Evolutionary conservation across 2,888 invertebrate species (phyloP).

Genomic region (Mesoligia furuncula): DNA sequence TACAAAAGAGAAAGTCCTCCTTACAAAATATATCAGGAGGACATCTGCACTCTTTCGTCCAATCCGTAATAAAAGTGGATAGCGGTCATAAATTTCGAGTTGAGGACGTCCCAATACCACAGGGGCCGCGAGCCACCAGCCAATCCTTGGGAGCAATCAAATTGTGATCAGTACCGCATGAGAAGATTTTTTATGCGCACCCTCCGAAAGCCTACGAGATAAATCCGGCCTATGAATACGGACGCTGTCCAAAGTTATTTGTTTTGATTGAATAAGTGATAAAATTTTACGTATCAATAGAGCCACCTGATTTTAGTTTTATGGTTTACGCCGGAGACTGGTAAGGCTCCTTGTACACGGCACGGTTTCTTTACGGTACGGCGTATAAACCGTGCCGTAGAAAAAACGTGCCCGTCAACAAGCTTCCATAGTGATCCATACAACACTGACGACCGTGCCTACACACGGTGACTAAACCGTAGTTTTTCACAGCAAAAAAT

Average conservation of each 20-base stretch:
- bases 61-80: slow-evolving; percentile 87
- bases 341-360: neutral
- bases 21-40: slow-evolving; percentile 75
- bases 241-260: slow-evolving; percentile 73
- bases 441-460: no score
- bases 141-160: slow-evolving; percentile 82
- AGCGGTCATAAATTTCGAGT: slow-evolving; percentile 82
- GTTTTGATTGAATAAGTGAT: slow-evolving; percentile 77
- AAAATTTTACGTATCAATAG: slow-evolving; percentile 69
- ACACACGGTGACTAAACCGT: no score
- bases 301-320: slow-evolving; percentile 62
- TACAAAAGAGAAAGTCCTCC: slow-evolving; percentile 62
- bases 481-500: no score
- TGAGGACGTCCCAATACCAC: slow-evolving; percentile 77
- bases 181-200: slow-evolving; percentile 84
- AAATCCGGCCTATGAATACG: slow-evolving; percentile 72
- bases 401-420: no score
- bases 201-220: slow-evolving; percentile 79
- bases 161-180: slow-evolving; percentile 85
- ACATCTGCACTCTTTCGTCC: slow-evolving; percentile 85
- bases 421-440: no score
- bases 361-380: neutral
- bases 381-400: no score
- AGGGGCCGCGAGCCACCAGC: slow-evolving; percentile 69
- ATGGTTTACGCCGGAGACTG: slow-evolving; percentile 22